These are phyloP conservation scores for Drosophila nigromelanica DNA, from an alignment of 1,140 invertebrate species.

Conservation along the genomic window DNA sequence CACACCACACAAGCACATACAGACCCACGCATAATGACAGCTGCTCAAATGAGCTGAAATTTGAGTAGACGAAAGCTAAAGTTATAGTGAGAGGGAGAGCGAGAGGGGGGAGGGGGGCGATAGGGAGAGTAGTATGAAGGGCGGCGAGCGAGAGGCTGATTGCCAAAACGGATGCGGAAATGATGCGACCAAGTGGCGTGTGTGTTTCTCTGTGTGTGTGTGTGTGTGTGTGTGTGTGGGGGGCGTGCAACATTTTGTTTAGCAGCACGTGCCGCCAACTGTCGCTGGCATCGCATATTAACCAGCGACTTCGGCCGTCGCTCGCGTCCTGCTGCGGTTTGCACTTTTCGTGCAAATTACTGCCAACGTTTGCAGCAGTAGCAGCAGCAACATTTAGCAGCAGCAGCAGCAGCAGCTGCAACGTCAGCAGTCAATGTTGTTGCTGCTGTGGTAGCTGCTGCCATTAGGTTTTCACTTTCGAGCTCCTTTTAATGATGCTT, in stretches of 20 bases:
- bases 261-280: conserved; percentile 67
- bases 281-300: conserved; percentile 56
- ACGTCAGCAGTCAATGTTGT: conserved; percentile 3
- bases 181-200: conserved; percentile 49
- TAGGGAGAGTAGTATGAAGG: neutral
- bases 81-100: conserved; percentile 36
- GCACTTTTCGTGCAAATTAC: conserved; percentile 77
- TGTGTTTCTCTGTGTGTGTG: neutral
- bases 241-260: conserved; percentile 63
- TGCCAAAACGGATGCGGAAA: conserved; percentile 76
- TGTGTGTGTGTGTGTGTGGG: conserved; percentile 1
- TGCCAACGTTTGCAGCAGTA: conserved; percentile 68
- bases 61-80: conserved; percentile 52
- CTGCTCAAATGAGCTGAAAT: conserved; percentile 41
- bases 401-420: conserved; percentile 22
- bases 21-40: conserved; percentile 9
- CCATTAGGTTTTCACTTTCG: conserved; percentile 71
- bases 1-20: no score
- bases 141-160: conserved; percentile 45
- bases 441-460: conserved; percentile 6
- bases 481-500: conserved; percentile 66
- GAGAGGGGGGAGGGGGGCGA: neutral
- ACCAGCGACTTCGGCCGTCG: conserved; percentile 19
- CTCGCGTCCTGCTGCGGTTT: conserved; percentile 72
- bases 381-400: conserved; percentile 5